Evolutionary conservation across 92 coral and sea anemone genomes (phyloP), one percentile per base, ranked within the genome.

Genomic region (Phenganax subtilis): DNA sequence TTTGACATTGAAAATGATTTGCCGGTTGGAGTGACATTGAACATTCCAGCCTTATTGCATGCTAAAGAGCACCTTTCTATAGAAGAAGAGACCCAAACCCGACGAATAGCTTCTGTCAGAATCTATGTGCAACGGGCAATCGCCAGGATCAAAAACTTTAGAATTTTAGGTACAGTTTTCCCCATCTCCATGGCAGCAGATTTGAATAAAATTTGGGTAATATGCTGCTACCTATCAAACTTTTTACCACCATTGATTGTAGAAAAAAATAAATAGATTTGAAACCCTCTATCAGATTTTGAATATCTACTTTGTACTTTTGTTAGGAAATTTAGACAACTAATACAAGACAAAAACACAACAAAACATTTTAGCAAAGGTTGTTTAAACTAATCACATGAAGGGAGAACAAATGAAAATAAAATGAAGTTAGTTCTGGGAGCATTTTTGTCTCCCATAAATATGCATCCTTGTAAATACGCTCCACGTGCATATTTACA

Each of bases 61-160:
- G 84, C 73, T 27, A 88, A 90, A 31, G 86, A 86, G 12, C 85
- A 88, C 71, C 81, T 88, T 3, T 59, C 72, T 30, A 65, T 81
- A 55, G 88, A 85, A 47, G 87, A 90, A 51, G 86, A 88, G 55
- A 82, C 84, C 2, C 67, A 81, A 72, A 85, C 91, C 20, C 73
- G 90, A 31, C 6, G 84, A 51, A 83, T 86, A 10, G 93, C 91
- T 53, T 73, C 89, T 54, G 81, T 88, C 15, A 54, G 91, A 12
- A 90, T 90, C 16, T 89, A 87, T 81, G 90, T 90, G 55, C 85
- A 88, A 64, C 75, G 91, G 59, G 86, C 85, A 75, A 88, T 86
- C 12, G 83, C 84, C 30, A 69, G 88, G 59, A 84, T 87, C 15
- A 85, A 85, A 60, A 85, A 74, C 61, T 90, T 87, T 85, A 85